Evolutionary conservation across 2,888 invertebrate genomes (phyloP), one percentile per base, ranked within the genome.

Genomic region (Trichogramma dendrolimi): DNA sequence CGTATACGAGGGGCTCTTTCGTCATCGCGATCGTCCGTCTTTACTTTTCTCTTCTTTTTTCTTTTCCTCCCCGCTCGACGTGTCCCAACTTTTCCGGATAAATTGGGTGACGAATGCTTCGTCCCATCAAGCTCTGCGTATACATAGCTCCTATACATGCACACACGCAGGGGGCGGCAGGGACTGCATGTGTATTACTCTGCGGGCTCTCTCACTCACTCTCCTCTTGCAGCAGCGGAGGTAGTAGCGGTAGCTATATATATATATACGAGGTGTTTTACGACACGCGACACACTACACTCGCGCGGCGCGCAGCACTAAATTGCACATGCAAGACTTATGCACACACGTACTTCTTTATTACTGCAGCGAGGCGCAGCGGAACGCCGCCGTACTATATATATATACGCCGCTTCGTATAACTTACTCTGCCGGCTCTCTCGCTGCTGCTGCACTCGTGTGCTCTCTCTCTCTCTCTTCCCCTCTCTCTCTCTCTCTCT

Each of bases 261-360:
- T n/a, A n/a, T n/a, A n/a, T n/a, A 11, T n/a, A 46, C 8, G 41
- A 64, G 62, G 58, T 64, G 59, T 62, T 65, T 65, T 62, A 65
- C 60, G 62, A 62, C 62, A 62, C 60, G 62, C 62, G 62, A 65
- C 58, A 55, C 53, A 53, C 56, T 27, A 27, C 27, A 27, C 58
- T n/a, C 48, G 51, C 49, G 58, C 61, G 53, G 51, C 49, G 58
- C 61, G 53, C 50, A 39, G 58, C 44, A 53, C 61, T 64, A 61
- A 64, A 64, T 64, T 63, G 60, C 58, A 41, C 57, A 60, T 57
- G 55, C 63, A 41, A 55, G 57, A 7, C 57, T 52, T 60, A 60
- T 50, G 57, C 55, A 57, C 57, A 14, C 14, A 46, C 14, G 52
- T 50, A 46, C 54, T 54, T 46, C 50, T 49, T 38, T 54, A 54